phyloP scores from a whole-genome alignment of 2,113 vertebrate species.

The Amphilophus citrinellus region DNA sequence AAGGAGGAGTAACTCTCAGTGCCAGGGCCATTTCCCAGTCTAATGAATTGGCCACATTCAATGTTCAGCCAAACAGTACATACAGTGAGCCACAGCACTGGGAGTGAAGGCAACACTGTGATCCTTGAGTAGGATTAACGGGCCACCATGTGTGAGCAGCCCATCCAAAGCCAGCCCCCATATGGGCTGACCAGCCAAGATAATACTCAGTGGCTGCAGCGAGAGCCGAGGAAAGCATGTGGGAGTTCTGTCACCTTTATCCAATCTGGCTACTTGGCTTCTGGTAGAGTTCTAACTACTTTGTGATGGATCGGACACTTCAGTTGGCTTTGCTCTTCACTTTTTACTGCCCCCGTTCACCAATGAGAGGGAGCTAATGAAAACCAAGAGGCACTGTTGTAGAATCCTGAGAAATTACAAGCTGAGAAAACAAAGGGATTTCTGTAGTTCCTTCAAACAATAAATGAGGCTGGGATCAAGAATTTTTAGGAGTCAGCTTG shows the following conservation, averaged over 20 bases:
- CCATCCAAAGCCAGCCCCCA: not conserved
- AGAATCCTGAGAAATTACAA: not conserved
- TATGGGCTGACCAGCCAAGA: constrained; percentile 5
- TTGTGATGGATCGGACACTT: constrained; percentile 1
- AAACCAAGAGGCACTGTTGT: not conserved
- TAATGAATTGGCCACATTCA: constrained; percentile 9
- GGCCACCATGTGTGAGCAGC: constrained; percentile 27
- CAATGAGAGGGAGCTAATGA: not conserved
- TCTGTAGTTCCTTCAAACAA: not conserved
- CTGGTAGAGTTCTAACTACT: not conserved
- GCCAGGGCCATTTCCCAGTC: not conserved
- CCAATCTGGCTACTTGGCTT: not conserved
- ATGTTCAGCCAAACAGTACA: constrained; percentile 9
- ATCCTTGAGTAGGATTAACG: constrained; percentile 28
- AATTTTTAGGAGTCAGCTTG: not conserved
- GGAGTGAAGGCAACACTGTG: not conserved
- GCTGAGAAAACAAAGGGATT: not conserved
- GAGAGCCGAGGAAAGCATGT: not conserved
- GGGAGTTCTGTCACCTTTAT: constrained; percentile 28
- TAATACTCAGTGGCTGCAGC: not conserved
- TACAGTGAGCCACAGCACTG: not conserved
- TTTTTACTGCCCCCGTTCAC: not conserved
- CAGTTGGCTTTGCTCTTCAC: not conserved
- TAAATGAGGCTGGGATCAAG: not conserved
- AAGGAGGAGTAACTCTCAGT: not conserved